phyloP scores from a whole-genome alignment of 1,140 invertebrate species.

The Drosophila miranda region DNA sequence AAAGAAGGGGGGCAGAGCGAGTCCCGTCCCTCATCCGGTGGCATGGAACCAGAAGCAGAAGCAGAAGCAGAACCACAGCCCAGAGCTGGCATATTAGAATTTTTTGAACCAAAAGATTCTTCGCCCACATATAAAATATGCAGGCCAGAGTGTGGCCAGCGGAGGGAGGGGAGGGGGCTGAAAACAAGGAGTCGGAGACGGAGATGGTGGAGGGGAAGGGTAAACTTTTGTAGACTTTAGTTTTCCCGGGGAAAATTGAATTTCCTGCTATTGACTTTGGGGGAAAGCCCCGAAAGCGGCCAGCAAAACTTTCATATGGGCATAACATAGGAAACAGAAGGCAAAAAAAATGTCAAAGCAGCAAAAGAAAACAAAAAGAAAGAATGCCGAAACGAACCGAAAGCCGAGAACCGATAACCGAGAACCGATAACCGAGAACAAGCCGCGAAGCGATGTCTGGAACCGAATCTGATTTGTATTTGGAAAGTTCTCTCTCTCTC shows the following conservation, averaged over 20 bases:
- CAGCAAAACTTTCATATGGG: conserved; percentile 46
- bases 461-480: conserved; percentile 13
- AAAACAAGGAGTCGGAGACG: conserved; percentile 7
- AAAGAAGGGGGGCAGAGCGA: conserved; percentile 10
- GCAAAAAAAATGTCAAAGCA: conserved; percentile 54
- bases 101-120: conserved; percentile 43
- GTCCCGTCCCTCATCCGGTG: too few species aligned
- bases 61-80: conserved; percentile 5
- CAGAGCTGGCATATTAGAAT: conserved; percentile 46
- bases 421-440: conserved; percentile 25
- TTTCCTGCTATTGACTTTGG: conserved; percentile 61
- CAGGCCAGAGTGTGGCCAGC: conserved; percentile 13
- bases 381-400: conserved; percentile 46
- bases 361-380: conserved; percentile 26
- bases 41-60: conserved; percentile 8
- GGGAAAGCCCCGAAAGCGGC: conserved; percentile 34
- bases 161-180: conserved; percentile 3
- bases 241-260: conserved; percentile 64
- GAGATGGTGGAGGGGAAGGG: not conserved
- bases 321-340: conserved; percentile 41
- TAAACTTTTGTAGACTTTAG: conserved; percentile 57
- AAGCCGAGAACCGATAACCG: conserved; percentile 25
- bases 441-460: conserved; percentile 30
- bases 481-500: conserved; percentile 22
- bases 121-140: conserved; percentile 57